These are phyloP conservation scores for Chrysemys picta DNA, from an alignment of 2,113 vertebrate species.

Conservation along the genomic window DNA sequence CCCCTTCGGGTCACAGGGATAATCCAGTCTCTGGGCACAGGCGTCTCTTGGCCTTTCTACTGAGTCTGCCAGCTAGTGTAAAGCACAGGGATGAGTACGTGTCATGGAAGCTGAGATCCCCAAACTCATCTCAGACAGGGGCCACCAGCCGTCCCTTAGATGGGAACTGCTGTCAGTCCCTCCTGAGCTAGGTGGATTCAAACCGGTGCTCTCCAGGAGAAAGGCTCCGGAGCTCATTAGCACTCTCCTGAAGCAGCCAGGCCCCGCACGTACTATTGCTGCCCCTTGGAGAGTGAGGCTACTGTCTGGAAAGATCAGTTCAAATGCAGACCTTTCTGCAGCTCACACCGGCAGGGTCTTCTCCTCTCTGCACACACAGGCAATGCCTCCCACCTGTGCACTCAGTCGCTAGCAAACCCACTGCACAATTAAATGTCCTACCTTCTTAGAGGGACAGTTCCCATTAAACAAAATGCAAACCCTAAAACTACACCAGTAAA, in stretches of 20 bases:
- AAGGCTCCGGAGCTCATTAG: not conserved
- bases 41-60: not conserved
- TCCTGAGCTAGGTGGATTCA: not conserved
- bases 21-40: not conserved
- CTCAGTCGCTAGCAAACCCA: not conserved
- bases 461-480: no score
- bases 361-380: no score
- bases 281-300: no score
- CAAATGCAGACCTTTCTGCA: not conserved
- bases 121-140: not conserved
- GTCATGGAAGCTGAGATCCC: not conserved
- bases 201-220: not conserved
- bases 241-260: not conserved
- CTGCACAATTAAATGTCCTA: constrained; percentile 18
- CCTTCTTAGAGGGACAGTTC: not conserved
- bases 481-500: no score
- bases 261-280: no score
- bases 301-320: no score
- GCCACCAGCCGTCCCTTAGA: not conserved
- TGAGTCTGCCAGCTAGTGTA: not conserved
- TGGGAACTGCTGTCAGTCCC: accelerated
- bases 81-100: not conserved
- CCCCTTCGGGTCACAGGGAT: not conserved
- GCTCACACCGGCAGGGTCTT: not conserved
- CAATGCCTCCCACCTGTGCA: not conserved